Percentiles rank a stretch among this genome's conserved stretches.
Evolutionary conservation across 2,797 vertebrate species (phyloP).

Genomic region (Gastrophryne carolinensis): DNA sequence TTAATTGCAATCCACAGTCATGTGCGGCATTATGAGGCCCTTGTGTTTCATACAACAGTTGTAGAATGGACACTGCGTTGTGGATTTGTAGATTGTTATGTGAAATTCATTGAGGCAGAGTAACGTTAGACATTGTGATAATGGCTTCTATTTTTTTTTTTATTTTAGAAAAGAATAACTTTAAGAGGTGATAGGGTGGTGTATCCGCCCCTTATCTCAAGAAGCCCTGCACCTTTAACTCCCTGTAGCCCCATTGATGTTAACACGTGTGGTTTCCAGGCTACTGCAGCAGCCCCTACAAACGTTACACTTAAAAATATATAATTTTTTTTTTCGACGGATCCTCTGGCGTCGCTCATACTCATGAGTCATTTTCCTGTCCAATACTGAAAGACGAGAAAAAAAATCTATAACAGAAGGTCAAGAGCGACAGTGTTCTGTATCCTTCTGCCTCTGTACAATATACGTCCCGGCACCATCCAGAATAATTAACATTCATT

Average conservation of each 20-base stretch:
- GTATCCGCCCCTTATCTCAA: slow-evolving; percentile 1
- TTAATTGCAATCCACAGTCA: too few species aligned
- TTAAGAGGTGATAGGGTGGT: slow-evolving; percentile 26
- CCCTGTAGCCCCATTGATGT: slow-evolving; percentile 18
- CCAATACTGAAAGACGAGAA: neutral
- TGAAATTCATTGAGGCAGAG: too few species aligned
- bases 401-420: neutral
- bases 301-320: slow-evolving; percentile 23
- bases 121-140: neutral
- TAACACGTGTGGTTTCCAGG: slow-evolving; percentile 15
- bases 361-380: neutral
- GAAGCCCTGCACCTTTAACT: slow-evolving; percentile 4
- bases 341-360: neutral
- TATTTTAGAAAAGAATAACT: neutral
- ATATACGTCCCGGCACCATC: too few species aligned
- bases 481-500: too few species aligned
- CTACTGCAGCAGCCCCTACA: neutral
- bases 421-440: neutral
- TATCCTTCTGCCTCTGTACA: neutral
- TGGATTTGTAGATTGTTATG: too few species aligned
- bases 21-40: too few species aligned
- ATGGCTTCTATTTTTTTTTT: neutral
- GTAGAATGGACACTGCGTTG: neutral
- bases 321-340: neutral
- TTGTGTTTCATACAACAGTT: neutral